phyloP scores from a whole-genome alignment of 2,797 vertebrate genomes.

The Microctenopoma stevenorrisi region DNA sequence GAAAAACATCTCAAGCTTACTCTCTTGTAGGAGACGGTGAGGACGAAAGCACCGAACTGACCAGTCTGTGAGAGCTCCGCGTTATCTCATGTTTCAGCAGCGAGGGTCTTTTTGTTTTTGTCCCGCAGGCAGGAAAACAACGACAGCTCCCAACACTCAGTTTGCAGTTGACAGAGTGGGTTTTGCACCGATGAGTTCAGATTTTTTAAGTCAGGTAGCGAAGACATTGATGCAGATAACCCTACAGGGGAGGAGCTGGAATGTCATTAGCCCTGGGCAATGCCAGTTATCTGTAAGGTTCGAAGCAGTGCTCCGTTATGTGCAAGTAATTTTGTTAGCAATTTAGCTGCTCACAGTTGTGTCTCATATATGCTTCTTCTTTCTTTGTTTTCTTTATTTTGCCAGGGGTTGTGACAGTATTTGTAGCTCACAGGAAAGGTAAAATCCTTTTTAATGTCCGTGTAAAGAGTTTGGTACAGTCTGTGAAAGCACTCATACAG shows the following conservation, averaged over 20 bases:
- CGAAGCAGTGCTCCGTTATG: constrained; percentile 10
- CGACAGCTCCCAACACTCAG: constrained; percentile 11
- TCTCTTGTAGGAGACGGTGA: constrained; percentile 27
- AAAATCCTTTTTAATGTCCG: background rate
- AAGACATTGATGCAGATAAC: constrained; percentile 22
- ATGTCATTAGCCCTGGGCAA: constrained; percentile 12
- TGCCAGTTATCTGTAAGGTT: constrained; percentile 30
- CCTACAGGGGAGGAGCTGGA: constrained; percentile 8
- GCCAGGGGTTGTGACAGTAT: constrained; percentile 25
- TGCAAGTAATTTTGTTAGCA: constrained; percentile 14
- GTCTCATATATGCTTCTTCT: constrained; percentile 12
- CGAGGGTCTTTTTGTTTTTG: constrained; percentile 18
- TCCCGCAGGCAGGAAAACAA: constrained; percentile 24
- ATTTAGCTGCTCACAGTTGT: constrained; percentile 19
- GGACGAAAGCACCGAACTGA: constrained; percentile 56
- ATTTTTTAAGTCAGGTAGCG: constrained; percentile 13
- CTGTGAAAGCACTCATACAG: constrained; percentile 1
- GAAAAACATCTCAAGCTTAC: constrained; percentile 35
- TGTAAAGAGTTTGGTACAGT: constrained; percentile 3
- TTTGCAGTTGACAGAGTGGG: constrained; percentile 22
- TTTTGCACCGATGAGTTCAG: background rate
- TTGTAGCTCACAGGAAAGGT: constrained; percentile 28
- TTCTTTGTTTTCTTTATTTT: constrained; percentile 18
- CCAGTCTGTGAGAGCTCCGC: constrained; percentile 58
- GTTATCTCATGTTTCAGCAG: constrained; percentile 26